Evolutionary conservation across 2,797 vertebrate species (phyloP).

Genomic region (Diglossa cyanea): DNA sequence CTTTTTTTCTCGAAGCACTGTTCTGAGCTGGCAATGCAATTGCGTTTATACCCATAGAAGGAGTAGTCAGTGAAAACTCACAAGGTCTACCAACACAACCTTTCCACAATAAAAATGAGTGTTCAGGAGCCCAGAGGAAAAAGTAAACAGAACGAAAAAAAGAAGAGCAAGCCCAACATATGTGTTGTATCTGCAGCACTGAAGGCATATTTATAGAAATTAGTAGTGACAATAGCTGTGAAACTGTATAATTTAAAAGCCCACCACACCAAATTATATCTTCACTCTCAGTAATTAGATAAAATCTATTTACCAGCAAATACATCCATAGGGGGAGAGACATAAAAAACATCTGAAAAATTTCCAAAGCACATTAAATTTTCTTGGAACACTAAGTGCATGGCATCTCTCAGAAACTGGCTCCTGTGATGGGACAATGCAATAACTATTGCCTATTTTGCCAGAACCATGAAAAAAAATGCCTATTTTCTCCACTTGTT

Average conservation of each 20-base stretch:
- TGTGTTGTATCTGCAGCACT: background rate
- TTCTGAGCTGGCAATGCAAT: background rate
- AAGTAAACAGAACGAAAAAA: background rate
- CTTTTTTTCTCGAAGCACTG: background rate
- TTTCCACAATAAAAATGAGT: background rate
- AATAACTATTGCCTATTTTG: background rate
- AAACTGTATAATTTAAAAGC: background rate
- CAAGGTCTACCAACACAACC: background rate
- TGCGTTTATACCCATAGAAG: background rate
- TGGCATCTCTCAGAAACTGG: background rate
- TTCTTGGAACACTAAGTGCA: background rate
- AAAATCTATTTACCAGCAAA: background rate
- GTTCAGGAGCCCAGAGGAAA: background rate
- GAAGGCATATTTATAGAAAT: background rate
- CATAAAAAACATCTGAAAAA: background rate
- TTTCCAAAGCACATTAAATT: background rate
- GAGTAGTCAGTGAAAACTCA: background rate
- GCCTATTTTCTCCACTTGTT: background rate
- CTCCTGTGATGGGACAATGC: background rate
- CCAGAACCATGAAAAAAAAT: background rate
- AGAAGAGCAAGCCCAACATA: rapidly evolving
- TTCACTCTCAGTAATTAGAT: background rate
- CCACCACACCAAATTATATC: background rate
- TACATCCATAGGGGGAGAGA: background rate
- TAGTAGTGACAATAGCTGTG: background rate